Base-by-base conservation (phyloP, 2,888 invertebrate genomes). In the Molorchus minor region DNA sequence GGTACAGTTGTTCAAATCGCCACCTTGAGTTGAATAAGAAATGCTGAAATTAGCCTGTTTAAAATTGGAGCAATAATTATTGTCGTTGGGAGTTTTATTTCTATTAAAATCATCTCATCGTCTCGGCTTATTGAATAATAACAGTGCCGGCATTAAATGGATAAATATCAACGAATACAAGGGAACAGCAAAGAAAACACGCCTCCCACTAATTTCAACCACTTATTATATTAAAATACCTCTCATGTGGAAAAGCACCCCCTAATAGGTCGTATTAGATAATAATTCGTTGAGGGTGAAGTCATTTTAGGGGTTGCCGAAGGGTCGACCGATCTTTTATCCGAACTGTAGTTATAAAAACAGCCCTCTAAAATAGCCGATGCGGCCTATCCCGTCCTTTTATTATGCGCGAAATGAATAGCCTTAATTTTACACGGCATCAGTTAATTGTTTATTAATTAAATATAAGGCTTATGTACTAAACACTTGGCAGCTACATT, bases 251-350 rank as follows among this genome's bases (percentile, higher is more conserved):
- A 59, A 62, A 55, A 65, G 60, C 56, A 49, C 54, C 47, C n/a
- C 29, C 38, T 55, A 61, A 65, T 57, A 60, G 60, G 38, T 47
- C 60, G 40, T 56, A 65, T 65, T 62, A 65, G 60, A 65, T 62
- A 64, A 64, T 64, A 65, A 64, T 62, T 62, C 58, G 62, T 62
- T 30, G 59, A 65, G 64, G 64, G 64, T 60, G 64, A 61, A 62
- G 64, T 64, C 64, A 61, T 64, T 64, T 61, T 61, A 58, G 54
- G 64, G 60, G 61, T 58, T 61, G 61, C 54, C 61, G 55, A 61
- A 61, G 58, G 60, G 53, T 53, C 44, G 52, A 45, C 44, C 53
- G 45, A 43, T 49, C 49, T 45, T 54, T 54, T 45, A 44, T 54
- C 44, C 30, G 56, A 58, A 60, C 58, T 44, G 49, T 35, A 58